phyloP scores from a whole-genome alignment of 1,140 invertebrate species.

The Brachystomella parvula region DNA sequence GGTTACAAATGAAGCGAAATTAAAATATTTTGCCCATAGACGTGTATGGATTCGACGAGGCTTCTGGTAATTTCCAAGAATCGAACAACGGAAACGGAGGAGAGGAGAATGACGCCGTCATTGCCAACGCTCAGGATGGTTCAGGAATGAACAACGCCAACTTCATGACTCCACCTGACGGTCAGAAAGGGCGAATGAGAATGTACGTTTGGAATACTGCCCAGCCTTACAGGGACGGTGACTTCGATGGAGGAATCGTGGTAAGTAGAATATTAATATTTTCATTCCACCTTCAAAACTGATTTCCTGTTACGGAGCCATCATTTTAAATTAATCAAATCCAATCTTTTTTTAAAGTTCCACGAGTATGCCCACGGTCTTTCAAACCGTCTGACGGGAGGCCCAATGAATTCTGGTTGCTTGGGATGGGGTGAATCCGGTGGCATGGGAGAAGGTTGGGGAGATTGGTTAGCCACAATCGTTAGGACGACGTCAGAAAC shows the following conservation, averaged over 20 bases:
- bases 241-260: slow-evolving; percentile 13
- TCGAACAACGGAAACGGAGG: not conserved
- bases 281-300: not conserved
- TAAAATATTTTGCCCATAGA: not conserved
- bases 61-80: slow-evolving; percentile 1
- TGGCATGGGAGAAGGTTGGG: slow-evolving; percentile 15
- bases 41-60: slow-evolving; percentile 2
- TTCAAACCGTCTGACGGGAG: slow-evolving; percentile 5
- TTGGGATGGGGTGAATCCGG: not conserved
- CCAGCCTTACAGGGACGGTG: not conserved
- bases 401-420: slow-evolving; percentile 1
- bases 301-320: too few species aligned
- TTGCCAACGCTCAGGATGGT: not conserved
- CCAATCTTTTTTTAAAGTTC: not conserved
- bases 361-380: slow-evolving; percentile 11
- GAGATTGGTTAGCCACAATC: not conserved
- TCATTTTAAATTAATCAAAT: not conserved
- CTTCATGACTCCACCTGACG: slow-evolving; percentile 3
- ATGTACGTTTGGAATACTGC: slow-evolving; percentile 12
- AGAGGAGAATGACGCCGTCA: not conserved
- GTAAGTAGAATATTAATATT: not conserved
- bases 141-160: slow-evolving; percentile 10
- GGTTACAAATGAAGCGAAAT: too few species aligned
- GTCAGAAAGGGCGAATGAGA: not conserved
- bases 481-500: not conserved